Conservation (phyloP, 2,888 invertebrate genomes). For the Tethea ocularis region DNA sequence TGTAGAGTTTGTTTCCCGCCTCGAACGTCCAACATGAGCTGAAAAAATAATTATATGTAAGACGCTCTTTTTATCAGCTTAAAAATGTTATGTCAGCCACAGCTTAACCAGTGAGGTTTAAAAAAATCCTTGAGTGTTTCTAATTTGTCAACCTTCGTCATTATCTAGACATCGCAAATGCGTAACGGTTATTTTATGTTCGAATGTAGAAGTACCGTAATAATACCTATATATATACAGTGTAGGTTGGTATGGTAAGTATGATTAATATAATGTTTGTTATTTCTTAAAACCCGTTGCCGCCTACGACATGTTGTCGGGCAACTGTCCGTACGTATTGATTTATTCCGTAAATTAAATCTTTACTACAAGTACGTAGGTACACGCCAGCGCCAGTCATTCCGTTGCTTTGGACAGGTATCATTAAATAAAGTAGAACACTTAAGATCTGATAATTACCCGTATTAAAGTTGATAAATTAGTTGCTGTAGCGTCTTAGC, state of each 20-base stretch:
- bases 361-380: background rate
- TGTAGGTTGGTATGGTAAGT: slow-evolving; percentile 13
- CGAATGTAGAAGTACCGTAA: slow-evolving; percentile 48
- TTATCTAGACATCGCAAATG: slow-evolving; percentile 24
- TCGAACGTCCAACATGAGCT: slow-evolving; percentile 59
- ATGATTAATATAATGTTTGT: slow-evolving; percentile 22
- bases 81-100: background rate
- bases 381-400: background rate
- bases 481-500: no score
- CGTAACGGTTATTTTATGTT: slow-evolving; percentile 44
- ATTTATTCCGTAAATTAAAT: background rate
- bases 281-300: slow-evolving; percentile 34
- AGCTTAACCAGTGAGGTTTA: background rate
- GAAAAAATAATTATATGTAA: slow-evolving; percentile 30
- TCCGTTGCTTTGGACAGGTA: background rate
- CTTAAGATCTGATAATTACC: background rate
- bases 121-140: slow-evolving; percentile 3
- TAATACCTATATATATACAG: slow-evolving; percentile 25
- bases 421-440: background rate
- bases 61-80: background rate
- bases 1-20: slow-evolving; percentile 62
- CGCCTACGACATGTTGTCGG: slow-evolving; percentile 23
- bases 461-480: no score
- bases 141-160: slow-evolving; percentile 9
- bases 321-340: slow-evolving; percentile 21